Conservation (phyloP, 2,797 vertebrate species). For the Iguana delicatissima region DNA sequence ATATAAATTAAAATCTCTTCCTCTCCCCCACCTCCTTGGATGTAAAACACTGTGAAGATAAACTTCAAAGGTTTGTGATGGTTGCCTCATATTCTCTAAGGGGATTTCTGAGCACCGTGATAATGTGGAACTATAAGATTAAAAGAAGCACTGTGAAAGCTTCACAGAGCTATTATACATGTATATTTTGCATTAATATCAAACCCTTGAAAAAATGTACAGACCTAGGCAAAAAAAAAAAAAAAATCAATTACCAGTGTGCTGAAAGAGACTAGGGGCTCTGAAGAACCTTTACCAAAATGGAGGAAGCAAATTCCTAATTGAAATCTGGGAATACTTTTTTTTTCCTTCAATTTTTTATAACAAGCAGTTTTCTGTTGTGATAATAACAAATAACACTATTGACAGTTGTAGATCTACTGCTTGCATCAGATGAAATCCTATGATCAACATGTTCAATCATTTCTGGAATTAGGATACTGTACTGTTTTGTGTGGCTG, state of each 20-base stretch:
- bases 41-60: conserved; percentile 51
- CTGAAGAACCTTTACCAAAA: conserved; percentile 34
- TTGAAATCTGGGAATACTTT: conserved; percentile 13
- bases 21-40: conserved; percentile 29
- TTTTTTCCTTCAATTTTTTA: neutral
- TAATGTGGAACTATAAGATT: conserved; percentile 29
- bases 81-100: conserved; percentile 42
- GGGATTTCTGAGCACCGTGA: conserved; percentile 23
- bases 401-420: neutral
- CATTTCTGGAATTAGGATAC: neutral
- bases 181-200: conserved; percentile 40
- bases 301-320: conserved; percentile 15
- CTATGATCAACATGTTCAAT: neutral
- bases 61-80: conserved; percentile 52
- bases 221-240: conserved; percentile 8
- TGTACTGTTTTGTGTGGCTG: neutral
- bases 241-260: neutral
- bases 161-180: conserved; percentile 35
- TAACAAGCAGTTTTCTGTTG: conserved; percentile 29
- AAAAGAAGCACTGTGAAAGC: conserved; percentile 29
- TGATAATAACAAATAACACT: conserved; percentile 17
- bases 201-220: conserved; percentile 37
- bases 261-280: conserved; percentile 5
- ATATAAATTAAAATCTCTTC: conserved; percentile 50
- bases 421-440: conserved; percentile 3